A percentile compares a stretch with the other conserved stretches of the same genome.
Conservation (phyloP, 2,113 vertebrate species). For the Beaufortia kweichowensis region DNA sequence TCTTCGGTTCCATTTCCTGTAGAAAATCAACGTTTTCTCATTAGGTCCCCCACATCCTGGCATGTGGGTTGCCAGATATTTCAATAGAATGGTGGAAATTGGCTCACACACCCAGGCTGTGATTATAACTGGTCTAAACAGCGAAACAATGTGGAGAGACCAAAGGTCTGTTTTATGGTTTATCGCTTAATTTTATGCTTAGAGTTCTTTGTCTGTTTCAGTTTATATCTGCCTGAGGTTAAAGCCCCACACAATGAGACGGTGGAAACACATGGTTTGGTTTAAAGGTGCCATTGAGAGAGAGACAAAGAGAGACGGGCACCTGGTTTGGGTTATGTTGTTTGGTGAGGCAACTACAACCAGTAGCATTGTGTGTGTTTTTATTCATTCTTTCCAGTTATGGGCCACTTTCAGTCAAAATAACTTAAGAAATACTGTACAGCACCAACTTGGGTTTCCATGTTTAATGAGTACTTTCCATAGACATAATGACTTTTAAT, state of each 20-base stretch:
- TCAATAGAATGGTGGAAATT: neutral
- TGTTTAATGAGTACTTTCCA: too few relatives aligned
- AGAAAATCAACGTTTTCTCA: constrained; percentile 26
- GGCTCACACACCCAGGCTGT: neutral
- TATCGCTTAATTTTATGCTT: constrained; percentile 13
- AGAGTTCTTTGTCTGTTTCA: neutral
- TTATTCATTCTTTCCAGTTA: neutral
- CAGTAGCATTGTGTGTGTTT: constrained; percentile 24
- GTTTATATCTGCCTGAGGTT: constrained; percentile 9
- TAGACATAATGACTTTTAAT: too few relatives aligned
- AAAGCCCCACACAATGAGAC: constrained; percentile 22
- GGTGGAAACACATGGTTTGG: constrained; percentile 10
- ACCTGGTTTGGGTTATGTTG: constrained; percentile 32
- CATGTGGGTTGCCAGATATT: constrained; percentile 14
- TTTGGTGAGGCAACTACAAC: constrained; percentile 12
- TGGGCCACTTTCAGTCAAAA: neutral
- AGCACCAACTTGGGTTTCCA: neutral
- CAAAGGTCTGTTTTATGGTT: neutral
- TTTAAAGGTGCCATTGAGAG: constrained; percentile 19
- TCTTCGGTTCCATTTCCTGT: constrained; percentile 1
- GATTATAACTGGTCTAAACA: neutral
- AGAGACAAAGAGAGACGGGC: neutral
- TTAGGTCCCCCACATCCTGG: constrained; percentile 12
- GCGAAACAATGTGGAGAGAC: constrained; percentile 9
- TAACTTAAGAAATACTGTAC: neutral